Evolutionary conservation across 2,888 invertebrate species (phyloP), one percentile per base, ranked within the genome.

Genomic region (Catonia carolina): DNA sequence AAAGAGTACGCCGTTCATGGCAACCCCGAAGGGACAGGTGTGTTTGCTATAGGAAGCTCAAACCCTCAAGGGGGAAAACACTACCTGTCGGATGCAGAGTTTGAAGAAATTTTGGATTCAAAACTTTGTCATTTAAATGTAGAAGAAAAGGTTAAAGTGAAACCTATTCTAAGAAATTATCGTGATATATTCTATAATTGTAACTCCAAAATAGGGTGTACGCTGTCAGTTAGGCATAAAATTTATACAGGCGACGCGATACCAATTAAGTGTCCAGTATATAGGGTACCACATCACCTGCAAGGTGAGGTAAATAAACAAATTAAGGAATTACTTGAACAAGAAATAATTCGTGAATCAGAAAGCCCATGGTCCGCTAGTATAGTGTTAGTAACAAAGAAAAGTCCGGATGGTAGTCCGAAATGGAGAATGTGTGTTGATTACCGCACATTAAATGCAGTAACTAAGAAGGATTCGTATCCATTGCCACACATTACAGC

Each of bases 331-430:
- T 62, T 69, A 61, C 42, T 69, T n/a, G 55, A 64, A 4, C 53
- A 64, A 14, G 64, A 63, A 12, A 60, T 67, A 8, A 65, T 67
- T 10, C 50, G 61, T 51, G 65, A 62, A 3, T 68, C 68, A 2
- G 59, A 54, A 2, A 66, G 66, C 18, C 70, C 71, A 0, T 73
- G 69, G 68, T 62, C 67, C 4, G 63, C 67, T 1, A 71, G 70
- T 0, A 63, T 71, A 3, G 68, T 71, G 2, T 45, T 73, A 1
- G 70, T 70, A 1, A 62, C 62, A 15, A 73, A 72, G 61, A 69
- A 69, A 54, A 63, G 67, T 59, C 63, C 61, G 10, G 60, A 62
- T 14, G 61, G 61, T 2, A 58, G 51, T 18, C 18, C 33, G 0
- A 61, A 63, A 50, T 64, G 53, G 33, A 31, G 68, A 37, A 60